Base-by-base conservation (phyloP, 2,888 invertebrate genomes). In the Seladonia tumulorum region DNA sequence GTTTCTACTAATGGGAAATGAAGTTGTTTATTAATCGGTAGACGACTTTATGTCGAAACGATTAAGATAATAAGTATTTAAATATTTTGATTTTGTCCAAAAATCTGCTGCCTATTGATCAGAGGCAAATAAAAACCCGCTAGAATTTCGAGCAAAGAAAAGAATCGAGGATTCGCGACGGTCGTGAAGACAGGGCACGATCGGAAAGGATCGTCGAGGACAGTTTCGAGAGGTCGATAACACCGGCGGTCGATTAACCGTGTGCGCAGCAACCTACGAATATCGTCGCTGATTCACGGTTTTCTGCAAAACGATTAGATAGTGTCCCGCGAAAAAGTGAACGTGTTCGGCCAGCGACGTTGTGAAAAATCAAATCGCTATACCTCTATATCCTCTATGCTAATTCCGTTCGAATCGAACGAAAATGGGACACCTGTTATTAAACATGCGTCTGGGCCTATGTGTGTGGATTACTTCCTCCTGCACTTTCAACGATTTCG, bases 241-340 rank as follows among this genome's bases (percentile, higher is more conserved):
- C 68, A 70, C 68, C 39, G 68, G 53, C 35, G 42, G 85, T 85
- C 81, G 81, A 76, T 53, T 53, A 49, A 81, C 75, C 73, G 73
- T 39, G n/a, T 57, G 57, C 57, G 39, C 42, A 22, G 39, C 68
- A 22, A 22, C 39, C 68, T 14, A 42, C 68, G 57, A 57, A 57
- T 57, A n/a, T 57, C n/a, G 68, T 0, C 14, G 39, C 68, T 39
- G 39, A 42, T 70, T 70, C 68, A 70, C 42, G n/a, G 39, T 39
- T 42, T 42, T 70, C 25, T 63, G 63, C 7, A 29, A 63, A 63
- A 70, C 68, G 35, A 70, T 39, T 22, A n/a, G 57, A 57, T 57
- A 57, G 18, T n/a, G 39, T 70, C 18, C 42, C 39, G 42, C 63
- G 63, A 63, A 70, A 70, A 70, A 70, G 39, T 22, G 35, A 70